Evolutionary conservation across 2,888 invertebrate species (phyloP).

Genomic region (Copidosoma aretas): DNA sequence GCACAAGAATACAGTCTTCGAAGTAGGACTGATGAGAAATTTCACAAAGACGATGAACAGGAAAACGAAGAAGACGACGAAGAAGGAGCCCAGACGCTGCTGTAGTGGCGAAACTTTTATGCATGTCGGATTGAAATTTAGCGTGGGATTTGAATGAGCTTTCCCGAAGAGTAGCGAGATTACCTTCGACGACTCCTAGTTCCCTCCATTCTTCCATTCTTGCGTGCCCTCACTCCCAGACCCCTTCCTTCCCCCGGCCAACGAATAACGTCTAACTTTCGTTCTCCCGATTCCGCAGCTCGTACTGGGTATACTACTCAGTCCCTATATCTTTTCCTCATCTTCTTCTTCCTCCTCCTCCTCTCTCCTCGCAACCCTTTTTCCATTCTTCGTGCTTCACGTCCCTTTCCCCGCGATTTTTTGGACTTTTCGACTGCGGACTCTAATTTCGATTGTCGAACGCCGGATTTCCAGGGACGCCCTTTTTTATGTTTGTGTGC

Average conservation of each 20-base stretch:
- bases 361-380: neutral
- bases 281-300: neutral
- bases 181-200: constrained; percentile 49
- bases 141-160: constrained; percentile 53
- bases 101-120: constrained; percentile 11
- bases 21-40: constrained; percentile 9
- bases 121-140: constrained; percentile 58
- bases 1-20: no score
- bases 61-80: neutral
- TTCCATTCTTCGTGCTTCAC: constrained; percentile 14
- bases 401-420: neutral
- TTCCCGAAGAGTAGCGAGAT: constrained; percentile 51
- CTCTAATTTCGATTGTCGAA: constrained; percentile 37
- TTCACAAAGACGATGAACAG: neutral
- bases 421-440: constrained; percentile 1
- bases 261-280: constrained; percentile 19
- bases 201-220: constrained; percentile 32
- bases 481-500: neutral
- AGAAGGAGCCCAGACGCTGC: neutral
- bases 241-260: neutral
- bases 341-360: neutral
- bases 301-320: neutral
- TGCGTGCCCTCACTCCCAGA: neutral
- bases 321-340: constrained; percentile 1
- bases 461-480: neutral